A percentile compares a stretch with the other conserved stretches of the same genome.
Evolutionary conservation across 2,113 vertebrate species (phyloP).

Genomic region (Pterocles gutturalis): DNA sequence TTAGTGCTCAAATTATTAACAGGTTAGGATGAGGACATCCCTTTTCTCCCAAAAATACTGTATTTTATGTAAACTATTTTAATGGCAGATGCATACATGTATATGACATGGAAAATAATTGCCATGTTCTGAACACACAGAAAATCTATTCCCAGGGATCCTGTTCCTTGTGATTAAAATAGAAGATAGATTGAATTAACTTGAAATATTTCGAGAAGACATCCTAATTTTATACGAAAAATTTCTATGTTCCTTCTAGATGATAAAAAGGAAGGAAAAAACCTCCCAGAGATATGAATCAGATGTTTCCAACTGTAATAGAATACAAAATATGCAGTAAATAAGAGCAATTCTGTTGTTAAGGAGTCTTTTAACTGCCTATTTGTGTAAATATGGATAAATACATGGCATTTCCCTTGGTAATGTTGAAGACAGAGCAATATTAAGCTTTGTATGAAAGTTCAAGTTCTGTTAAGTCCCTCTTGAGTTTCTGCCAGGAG

Average conservation of each 20-base stretch:
- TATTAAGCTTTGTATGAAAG: neutral
- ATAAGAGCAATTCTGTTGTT: neutral
- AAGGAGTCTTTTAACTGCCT: neutral
- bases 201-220: neutral
- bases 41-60: neutral
- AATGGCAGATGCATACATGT: neutral
- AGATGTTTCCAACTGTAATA: neutral
- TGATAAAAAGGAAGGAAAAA: neutral
- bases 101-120: neutral
- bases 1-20: neutral
- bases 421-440: neutral
- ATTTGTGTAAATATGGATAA: neutral
- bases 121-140: neutral
- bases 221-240: neutral
- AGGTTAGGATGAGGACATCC: neutral
- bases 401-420: neutral
- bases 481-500: neutral
- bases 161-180: neutral
- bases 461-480: neutral
- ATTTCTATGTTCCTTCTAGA: neutral
- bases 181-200: neutral
- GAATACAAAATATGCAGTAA: neutral
- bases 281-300: neutral
- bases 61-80: neutral
- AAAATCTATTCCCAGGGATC: neutral